A percentile compares a stretch with the other conserved stretches of the same genome.
These are phyloP conservation scores for Dascillus cervinus DNA, from an alignment of 2,888 invertebrate species.

Conservation along the genomic window DNA sequence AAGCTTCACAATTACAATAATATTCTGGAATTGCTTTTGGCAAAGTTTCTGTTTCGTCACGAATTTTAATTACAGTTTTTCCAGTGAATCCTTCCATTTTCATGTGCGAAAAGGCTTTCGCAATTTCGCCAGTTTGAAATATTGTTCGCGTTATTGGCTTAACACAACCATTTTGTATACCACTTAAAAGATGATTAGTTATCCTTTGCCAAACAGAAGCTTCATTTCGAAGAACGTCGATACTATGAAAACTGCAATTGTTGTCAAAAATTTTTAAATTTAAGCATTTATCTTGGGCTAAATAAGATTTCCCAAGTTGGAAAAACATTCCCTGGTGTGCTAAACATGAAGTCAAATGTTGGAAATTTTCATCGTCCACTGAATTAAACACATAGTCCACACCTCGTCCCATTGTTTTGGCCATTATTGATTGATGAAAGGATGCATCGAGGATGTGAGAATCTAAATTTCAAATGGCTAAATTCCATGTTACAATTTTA, in stretches of 20 bases:
- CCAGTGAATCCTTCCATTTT: constrained; percentile 72
- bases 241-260: constrained; percentile 65
- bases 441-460: constrained; percentile 71
- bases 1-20: constrained; percentile 37
- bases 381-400: constrained; percentile 86
- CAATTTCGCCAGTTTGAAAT: constrained; percentile 58
- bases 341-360: constrained; percentile 54
- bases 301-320: constrained; percentile 76
- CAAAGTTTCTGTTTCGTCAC: constrained; percentile 31
- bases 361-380: constrained; percentile 78
- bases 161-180: constrained; percentile 56
- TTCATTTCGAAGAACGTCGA: constrained; percentile 55
- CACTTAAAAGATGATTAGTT: constrained; percentile 45
- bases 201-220: constrained; percentile 44
- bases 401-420: constrained; percentile 70
- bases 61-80: constrained; percentile 49
- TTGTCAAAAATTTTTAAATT: constrained; percentile 62
- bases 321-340: constrained; percentile 57
- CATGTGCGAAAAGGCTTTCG: constrained; percentile 61
- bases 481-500: no score
- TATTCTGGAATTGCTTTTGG: constrained; percentile 35
- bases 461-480: no score
- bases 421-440: constrained; percentile 75
- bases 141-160: constrained; percentile 59
- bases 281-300: constrained; percentile 54